Conservation (phyloP, 2,113 vertebrate species). For the Hippocampus barbouri region DNA sequence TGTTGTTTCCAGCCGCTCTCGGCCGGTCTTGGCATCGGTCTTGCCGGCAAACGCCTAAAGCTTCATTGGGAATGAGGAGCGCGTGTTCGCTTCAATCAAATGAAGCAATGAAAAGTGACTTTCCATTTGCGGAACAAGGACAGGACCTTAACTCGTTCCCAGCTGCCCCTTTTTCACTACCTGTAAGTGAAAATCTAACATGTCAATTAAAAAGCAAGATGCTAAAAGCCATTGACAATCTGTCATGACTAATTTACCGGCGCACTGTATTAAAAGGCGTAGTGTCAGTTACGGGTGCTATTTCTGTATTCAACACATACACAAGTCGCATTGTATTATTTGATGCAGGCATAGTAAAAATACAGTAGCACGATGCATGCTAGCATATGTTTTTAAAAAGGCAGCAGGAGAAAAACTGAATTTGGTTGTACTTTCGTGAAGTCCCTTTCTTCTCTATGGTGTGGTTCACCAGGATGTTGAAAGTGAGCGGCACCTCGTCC, state of each 20-base stretch:
- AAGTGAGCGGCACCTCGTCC: too few relatives aligned
- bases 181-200: slow-evolving; percentile 7
- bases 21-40: slow-evolving; percentile 34
- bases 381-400: too few relatives aligned
- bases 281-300: too few relatives aligned
- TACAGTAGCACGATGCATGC: too few relatives aligned
- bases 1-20: slow-evolving; percentile 36
- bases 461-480: too few relatives aligned
- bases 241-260: background rate
- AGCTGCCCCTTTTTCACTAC: background rate
- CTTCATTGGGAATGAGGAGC: slow-evolving; percentile 37
- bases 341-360: too few relatives aligned
- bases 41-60: slow-evolving; percentile 39
- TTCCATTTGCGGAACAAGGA: slow-evolving; percentile 23
- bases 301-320: too few relatives aligned
- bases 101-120: slow-evolving; percentile 39
- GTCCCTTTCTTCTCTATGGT: too few relatives aligned
- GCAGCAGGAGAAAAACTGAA: too few relatives aligned
- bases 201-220: slow-evolving; percentile 21
- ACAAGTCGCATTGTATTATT: too few relatives aligned
- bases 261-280: too few relatives aligned
- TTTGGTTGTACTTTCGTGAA: too few relatives aligned
- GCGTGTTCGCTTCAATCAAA: slow-evolving; percentile 39
- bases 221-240: background rate
- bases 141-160: slow-evolving; percentile 10